Evolutionary conservation across 2,888 invertebrate genomes (phyloP), one percentile per base, ranked within the genome.

Genomic region (Elaeidobius kamerunicus): DNA sequence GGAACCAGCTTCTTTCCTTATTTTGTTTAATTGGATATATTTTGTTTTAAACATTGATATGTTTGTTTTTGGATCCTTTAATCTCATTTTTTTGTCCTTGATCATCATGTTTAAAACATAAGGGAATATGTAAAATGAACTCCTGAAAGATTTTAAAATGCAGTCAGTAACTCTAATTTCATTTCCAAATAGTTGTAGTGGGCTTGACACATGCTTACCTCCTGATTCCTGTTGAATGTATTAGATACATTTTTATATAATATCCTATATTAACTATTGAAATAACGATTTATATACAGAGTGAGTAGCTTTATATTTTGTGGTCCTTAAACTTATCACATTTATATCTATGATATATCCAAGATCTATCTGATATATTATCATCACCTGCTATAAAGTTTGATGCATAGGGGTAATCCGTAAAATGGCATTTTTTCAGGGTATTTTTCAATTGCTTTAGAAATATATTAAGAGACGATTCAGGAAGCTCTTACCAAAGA

Each of bases 131-230:
- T 49, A 49, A 49, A 49, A 49, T 49, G 49, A 49, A 49, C 27
- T 38, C 49, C 17, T 27, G 15, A 49, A 42, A 49, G 19, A 42
- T 34, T 49, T 16, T n/a, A 35, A 42, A 12, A 40, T n/a, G n/a
- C n/a, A n/a, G n/a, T n/a, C 48, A 48, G 40, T 48, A 44, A 44
- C 32, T 32, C 32, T 35, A 35, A 17, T 42, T 49, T 49, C 16
- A 42, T 49, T 42, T 23, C 34, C 30, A 49, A 41, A n/a, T 49
- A 49, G 49, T 49, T 49, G 49, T 50, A 50, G 50, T 38, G 50
- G 50, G 50, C 50, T 50, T 50, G 50, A 36, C 3, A 43, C 43
- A 36, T 27, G 6, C 27, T 27, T 9, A 27, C 27, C 27, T 27
- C 17, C 3, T 14, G 12, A 36, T 15, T 36, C 15, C 17, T 14